phyloP scores from a whole-genome alignment of 2,797 vertebrate species.

The Protonibea diacanthus region DNA sequence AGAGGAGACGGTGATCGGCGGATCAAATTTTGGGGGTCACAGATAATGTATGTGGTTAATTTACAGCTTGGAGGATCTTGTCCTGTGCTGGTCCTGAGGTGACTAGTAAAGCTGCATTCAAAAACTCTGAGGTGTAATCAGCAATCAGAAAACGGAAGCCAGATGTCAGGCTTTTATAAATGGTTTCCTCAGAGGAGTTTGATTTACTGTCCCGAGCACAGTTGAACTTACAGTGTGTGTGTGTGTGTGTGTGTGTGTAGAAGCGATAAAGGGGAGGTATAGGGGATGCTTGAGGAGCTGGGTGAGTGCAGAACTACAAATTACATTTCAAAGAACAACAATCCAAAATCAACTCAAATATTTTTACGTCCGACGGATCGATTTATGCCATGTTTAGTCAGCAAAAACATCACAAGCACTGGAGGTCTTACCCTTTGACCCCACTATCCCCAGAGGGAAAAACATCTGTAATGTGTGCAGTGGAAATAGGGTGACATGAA shows the following conservation, averaged over 20 bases:
- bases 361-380: slow-evolving; percentile 5
- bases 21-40: slow-evolving; percentile 56
- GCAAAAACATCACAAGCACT: slow-evolving; percentile 23
- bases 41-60: slow-evolving; percentile 79
- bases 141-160: slow-evolving; percentile 80
- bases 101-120: slow-evolving; percentile 64
- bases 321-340: slow-evolving; percentile 55
- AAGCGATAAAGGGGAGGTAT: slow-evolving; percentile 24
- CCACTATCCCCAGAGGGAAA: neutral
- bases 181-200: slow-evolving; percentile 72
- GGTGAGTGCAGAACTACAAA: slow-evolving; percentile 56
- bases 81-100: slow-evolving; percentile 61
- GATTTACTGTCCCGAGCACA: slow-evolving; percentile 73
- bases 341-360: slow-evolving; percentile 31
- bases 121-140: slow-evolving; percentile 81
- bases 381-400: slow-evolving; percentile 20
- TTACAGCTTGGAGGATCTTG: slow-evolving; percentile 75
- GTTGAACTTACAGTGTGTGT: slow-evolving; percentile 49
- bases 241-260: slow-evolving; percentile 25
- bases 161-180: slow-evolving; percentile 76
- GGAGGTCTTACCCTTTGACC: slow-evolving; percentile 36
- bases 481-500: slow-evolving; percentile 3
- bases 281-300: slow-evolving; percentile 31
- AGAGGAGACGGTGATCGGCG: slow-evolving; percentile 66
- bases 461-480: slow-evolving; percentile 15